Evolutionary conservation across 2,797 vertebrate genomes (phyloP).

Genomic region (Crypturellus tataupa): DNA sequence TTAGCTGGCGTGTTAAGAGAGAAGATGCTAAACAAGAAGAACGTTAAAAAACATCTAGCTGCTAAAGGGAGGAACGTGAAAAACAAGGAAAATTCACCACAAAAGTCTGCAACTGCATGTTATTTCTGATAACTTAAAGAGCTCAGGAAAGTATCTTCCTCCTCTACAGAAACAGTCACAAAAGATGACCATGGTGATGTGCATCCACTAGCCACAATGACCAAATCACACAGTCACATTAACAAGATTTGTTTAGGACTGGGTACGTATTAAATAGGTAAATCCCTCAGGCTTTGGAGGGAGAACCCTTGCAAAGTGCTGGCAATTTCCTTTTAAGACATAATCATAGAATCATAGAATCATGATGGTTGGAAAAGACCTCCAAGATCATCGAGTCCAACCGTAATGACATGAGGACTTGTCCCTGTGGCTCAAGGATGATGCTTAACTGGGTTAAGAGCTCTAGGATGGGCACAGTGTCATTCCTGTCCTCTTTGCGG

Average conservation of each 20-base stretch:
- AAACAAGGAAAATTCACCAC: background rate
- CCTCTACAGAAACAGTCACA: background rate
- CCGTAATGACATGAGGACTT: conserved; percentile 35
- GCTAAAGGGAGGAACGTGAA: background rate
- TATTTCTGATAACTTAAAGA: background rate
- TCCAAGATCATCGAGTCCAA: too few relatives aligned
- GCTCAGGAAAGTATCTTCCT: background rate
- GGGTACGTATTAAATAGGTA: background rate
- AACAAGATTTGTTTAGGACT: background rate
- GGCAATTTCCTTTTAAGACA: conserved; percentile 56
- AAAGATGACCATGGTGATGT: background rate
- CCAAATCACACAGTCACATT: background rate
- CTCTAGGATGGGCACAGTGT: too few relatives aligned
- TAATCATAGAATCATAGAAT: background rate
- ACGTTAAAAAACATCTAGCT: background rate
- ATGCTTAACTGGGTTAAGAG: conserved; percentile 59
- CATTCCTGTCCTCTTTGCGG: background rate
- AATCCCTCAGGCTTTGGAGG: background rate
- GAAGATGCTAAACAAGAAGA: background rate
- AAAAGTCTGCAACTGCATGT: background rate
- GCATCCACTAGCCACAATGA: background rate
- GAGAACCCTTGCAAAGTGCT: conserved; percentile 25
- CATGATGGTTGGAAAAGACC: too few relatives aligned
- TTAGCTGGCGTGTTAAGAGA: background rate
- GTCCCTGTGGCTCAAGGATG: conserved; percentile 52